Evolutionary conservation across 1,140 invertebrate species (phyloP).

Genomic region (Drosophila rufa): DNA sequence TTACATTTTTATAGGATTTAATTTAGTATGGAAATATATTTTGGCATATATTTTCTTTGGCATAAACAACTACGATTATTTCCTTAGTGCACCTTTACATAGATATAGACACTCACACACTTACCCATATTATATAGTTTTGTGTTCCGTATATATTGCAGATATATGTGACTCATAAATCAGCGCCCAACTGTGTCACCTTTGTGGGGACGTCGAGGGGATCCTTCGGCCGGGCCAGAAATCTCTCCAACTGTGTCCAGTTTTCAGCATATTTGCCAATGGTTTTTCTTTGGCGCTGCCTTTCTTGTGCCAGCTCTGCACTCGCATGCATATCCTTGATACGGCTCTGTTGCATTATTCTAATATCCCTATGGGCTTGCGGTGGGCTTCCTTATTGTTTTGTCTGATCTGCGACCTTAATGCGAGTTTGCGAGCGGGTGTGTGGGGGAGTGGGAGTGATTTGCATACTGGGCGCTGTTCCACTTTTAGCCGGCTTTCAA

Average conservation of each 20-base stretch:
- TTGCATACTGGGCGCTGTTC: constrained; percentile 42
- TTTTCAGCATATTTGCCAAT: constrained; percentile 68
- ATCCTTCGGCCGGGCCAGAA: constrained; percentile 5
- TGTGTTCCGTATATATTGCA: constrained; percentile 33
- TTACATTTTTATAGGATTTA: neutral
- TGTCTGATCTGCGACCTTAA: constrained; percentile 64
- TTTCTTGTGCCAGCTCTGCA: constrained; percentile 32
- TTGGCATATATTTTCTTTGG: too few relatives aligned
- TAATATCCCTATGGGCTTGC: constrained; percentile 58
- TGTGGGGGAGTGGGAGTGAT: constrained; percentile 24
- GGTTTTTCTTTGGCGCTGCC: constrained; percentile 46
- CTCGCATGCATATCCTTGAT: constrained; percentile 65
- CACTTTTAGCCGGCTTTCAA: constrained; percentile 22
- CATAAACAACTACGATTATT: neutral
- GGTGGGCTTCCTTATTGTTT: constrained; percentile 57
- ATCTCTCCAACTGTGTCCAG: constrained; percentile 24
- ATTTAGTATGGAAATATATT: neutral
- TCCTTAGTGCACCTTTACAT: constrained; percentile 11
- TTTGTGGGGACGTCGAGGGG: constrained; percentile 15
- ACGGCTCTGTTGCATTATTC: constrained; percentile 69
- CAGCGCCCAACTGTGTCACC: constrained; percentile 51
- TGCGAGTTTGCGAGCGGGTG: constrained; percentile 13
- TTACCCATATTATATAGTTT: constrained; percentile 35
- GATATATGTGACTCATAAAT: constrained; percentile 60
- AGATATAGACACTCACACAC: constrained; percentile 13